Base-by-base conservation (phyloP, 2,797 vertebrate species). In the Furcifer pardalis region DNA sequence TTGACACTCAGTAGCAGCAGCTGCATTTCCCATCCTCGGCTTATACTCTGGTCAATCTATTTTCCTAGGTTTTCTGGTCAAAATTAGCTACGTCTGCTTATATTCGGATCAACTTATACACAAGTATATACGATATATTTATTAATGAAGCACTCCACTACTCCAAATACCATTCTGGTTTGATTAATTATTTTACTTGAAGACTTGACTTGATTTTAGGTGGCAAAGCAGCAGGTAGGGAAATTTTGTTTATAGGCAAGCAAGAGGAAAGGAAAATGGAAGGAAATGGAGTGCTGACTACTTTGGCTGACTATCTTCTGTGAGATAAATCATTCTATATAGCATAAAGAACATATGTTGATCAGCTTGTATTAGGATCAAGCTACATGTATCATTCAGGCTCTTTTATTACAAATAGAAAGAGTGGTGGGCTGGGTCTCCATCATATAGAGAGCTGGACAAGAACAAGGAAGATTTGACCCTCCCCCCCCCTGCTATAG, bases 161-260 rank as follows among this genome's bases (percentile, higher is more conserved):
- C 30, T 74, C 42, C 49, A 25, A 27, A 75, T 62, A 82, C 62
- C 62, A 21, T 21, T 44, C n/a, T 32, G 65, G 75, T 4, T 71
- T 42, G 79, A 63, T 84, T 79, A 79, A 62, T 88, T 79, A 82
- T 79, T 44, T 30, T 62, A 25, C 68, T 52, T 82, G 32, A 85
- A 82, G 75, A 56, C n/a, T 59, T 82, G 52, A 68, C 32, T 85
- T 79, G 42, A 52, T 75, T 85, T 49, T 49, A 85, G 37, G 30
- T 62, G 27, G 66, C 4, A 19, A 3, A 30, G 12, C 42, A 13
- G 49, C n/a, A 44, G 46, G 52, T 72, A 52, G 2, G 19, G 25
- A 63, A 65, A 59, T 44, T 46, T 46, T 56, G 63, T 40, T 65
- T 5, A 25, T n/a, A 62, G 32, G 21, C 30, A 79, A 21, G 2